A percentile compares a stretch with the other conserved stretches of the same genome.
These are phyloP conservation scores for Nezara viridula DNA, from an alignment of 2,888 invertebrate genomes.

Conservation along the genomic window DNA sequence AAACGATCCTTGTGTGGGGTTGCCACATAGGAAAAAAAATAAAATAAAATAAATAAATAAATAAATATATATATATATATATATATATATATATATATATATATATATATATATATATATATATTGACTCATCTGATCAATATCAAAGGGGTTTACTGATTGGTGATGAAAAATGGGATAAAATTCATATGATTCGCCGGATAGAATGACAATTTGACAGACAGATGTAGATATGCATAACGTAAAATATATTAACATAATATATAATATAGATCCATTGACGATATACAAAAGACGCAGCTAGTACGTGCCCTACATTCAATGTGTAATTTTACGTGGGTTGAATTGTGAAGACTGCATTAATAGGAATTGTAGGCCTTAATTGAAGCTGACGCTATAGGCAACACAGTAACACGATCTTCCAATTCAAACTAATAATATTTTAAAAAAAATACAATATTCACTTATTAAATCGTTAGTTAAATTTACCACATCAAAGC, in stretches of 20 bases:
- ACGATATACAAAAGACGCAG: not conserved
- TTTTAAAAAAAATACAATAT: not conserved
- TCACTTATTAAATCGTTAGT: no score
- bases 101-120: no score
- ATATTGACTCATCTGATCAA: no score
- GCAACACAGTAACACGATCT: not conserved
- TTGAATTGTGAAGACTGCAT: not conserved
- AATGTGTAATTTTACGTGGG: constrained; percentile 16
- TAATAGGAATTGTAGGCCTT: constrained; percentile 11
- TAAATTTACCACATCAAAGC: no score
- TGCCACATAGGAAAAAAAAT: no score
- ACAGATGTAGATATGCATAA: not conserved
- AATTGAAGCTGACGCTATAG: not conserved
- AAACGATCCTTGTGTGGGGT: no score
- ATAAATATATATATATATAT: no score
- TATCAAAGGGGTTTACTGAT: no score
- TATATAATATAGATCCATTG: not conserved
- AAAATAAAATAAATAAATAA: no score
- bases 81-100: no score
- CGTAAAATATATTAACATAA: no score
- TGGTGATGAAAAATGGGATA: not conserved
- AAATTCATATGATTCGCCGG: not conserved
- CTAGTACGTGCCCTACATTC: constrained; percentile 12
- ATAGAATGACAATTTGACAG: not conserved
- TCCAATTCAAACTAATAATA: not conserved